Base-by-base conservation (phyloP, 2,113 vertebrate species). In the Bos taurus region DNA sequence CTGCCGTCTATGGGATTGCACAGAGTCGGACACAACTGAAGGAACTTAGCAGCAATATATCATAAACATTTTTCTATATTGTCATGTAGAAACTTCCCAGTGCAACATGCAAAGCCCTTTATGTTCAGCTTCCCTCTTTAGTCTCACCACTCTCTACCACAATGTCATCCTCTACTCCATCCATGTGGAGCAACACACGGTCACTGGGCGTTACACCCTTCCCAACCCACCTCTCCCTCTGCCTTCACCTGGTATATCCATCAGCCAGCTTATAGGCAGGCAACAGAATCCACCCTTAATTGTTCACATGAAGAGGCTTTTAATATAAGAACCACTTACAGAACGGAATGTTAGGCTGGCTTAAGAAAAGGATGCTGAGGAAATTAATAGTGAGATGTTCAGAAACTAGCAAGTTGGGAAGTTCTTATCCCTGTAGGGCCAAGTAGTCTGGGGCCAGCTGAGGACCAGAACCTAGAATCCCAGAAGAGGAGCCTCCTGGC, bases 121-220 rank as follows among this genome's bases (percentile, higher is more conserved):
- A 26, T 23, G 30, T 30, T 52, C 46, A 12, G 28, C 9, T 77
- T 83, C 17, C 1, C 48, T 56, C 19, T 10, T 90, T 28, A 62
- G 30, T 48, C 36, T 94, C 30, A n/a, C 3, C 12, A 81, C 88
- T 89, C 26, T 94, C 85, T 36, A 33, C 11, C 15, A 6, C 28
- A 8, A 0, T 9, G 2, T 84, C 36, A 17, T 14, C 2, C 33
- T 46, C 2, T 40, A 1, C 8, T n/a, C 30, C 5, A 36, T 21
- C 28, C 33, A 6, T 4, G 17, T 2, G 21, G 26, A 83, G 46
- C 36, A 77, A 28, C 10, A 21, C 2, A 0, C 30, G 4, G 2
- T 57, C 59, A 19, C 5, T 46, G 64, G 33, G 56, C 7, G 52
- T 33, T 56, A 56, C 7, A 2, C 16, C 26, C 62, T 46, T 85